Base-by-base conservation (phyloP, 1,140 invertebrate genomes). In the Camponotus vicinus region DNA sequence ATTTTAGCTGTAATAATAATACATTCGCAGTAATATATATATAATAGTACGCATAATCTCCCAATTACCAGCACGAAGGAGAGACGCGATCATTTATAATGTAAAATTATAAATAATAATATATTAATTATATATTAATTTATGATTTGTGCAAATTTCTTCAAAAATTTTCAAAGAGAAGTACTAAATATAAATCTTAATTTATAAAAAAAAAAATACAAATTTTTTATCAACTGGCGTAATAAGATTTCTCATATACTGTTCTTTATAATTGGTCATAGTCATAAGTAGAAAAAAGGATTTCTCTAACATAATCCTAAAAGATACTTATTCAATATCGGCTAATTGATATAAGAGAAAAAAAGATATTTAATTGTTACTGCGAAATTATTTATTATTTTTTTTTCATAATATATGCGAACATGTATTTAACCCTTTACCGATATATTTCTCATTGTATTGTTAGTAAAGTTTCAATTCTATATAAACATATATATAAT, bases 1-100 rank as follows among this genome's bases (percentile, higher is more conserved):
- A 82, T 91, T 86, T 84, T 85, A 77, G 55, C 59, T 77, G 57
- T 66, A 84, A 85, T 76, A 87, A 80, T 89, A 89, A 80, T 71
- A 42, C 67, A 88, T 80, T 78, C 71, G 76, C 27, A 88, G 40
- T 85, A 73, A 18, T 61, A 52, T 52, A 52, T 52, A 52, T 49
- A 85, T 77, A 88, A 85, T 66, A 57, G 45, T 76, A 80, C 57
- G 52, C 59, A 73, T 34, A 85, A 76, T 88, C 84, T 89, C 18
- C 34, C 40, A 83, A 64, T 71, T 73, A 61, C 34, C 82, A 76
- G 73, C 70, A 69, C 49, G 3, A 75, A 73, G 9, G 40, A 21
- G 42, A 21, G 42, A 18, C 40, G 27, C 27, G 34, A 63, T 49
- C 21, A 45, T 59, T 66, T 52, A 18, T 55, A 79, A 57, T 45